phyloP scores from a whole-genome alignment of 30 jellyfish, hydroid and myxozoan genomes.

The Rhopilema esculentum region DNA sequence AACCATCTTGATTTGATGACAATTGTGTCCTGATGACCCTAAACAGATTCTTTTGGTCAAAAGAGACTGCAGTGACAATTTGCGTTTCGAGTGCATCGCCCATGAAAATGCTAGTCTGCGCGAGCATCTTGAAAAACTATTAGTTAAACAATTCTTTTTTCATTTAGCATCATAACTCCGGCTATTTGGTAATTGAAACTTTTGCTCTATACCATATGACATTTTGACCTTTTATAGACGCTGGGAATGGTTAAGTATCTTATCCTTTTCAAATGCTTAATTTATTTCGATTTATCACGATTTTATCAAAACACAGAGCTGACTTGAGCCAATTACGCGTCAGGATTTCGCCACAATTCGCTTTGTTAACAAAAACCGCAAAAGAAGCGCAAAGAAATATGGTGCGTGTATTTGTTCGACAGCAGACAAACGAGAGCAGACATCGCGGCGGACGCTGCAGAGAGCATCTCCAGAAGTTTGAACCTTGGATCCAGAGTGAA shows the following conservation, averaged over 20 bases:
- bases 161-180: background rate
- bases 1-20: too few species aligned
- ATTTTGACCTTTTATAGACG: conserved; percentile 57
- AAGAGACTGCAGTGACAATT: background rate
- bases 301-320: conserved; percentile 61
- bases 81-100: conserved; percentile 2
- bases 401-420: conserved; percentile 64
- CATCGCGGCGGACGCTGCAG: conserved; percentile 45
- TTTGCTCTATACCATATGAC: conserved; percentile 31
- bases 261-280: conserved; percentile 55
- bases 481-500: conserved; percentile 48
- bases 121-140: background rate
- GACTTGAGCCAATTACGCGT: conserved; percentile 74
- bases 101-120: background rate
- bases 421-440: conserved; percentile 61
- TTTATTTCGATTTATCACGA: conserved; percentile 72
- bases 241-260: conserved; percentile 46
- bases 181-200: background rate
- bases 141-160: background rate
- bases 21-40: background rate
- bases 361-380: conserved; percentile 70
- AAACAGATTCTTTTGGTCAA: background rate
- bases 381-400: conserved; percentile 61
- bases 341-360: conserved; percentile 50
- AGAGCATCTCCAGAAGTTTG: conserved; percentile 24